Evolutionary conservation across 2,113 vertebrate species (phyloP), one percentile per base, ranked within the genome.

Genomic region (Callithrix jacchus): DNA sequence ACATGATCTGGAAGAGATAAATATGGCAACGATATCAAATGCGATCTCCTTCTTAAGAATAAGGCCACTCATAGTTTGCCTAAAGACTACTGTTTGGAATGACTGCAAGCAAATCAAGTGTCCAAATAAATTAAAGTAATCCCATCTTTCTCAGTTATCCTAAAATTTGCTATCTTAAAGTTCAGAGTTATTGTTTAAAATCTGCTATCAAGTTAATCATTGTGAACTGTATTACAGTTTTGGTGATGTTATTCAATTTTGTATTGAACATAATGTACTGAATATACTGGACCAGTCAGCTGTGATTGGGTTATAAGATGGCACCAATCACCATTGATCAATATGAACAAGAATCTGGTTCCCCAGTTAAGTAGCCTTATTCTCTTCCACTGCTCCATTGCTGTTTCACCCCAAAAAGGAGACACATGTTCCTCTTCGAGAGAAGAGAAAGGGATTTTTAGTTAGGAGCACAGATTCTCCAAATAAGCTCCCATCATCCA

Each of bases 171-270:
- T 52, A 14, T 23, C 7, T 94, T 84, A 84, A 61, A 37, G 87
- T 82, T 66, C 25, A 81, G 30, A 82, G 9, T 92, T n/a, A 83
- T 71, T 94, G n/a, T 77, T 96, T 47, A 85, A 89, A 79, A 56
- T 85, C 21, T 56, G 61, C 23, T 89, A 23, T 89, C 25, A 85
- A 54, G 42, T 73, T 18, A 37, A 52, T 47, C 32, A 45, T 73
- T 88, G n/a, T 37, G 71, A 85, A 47, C 12, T 35, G n/a, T 61
- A 11, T 54, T 82, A n/a, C 64, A 54, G 80, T 81, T 79, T 71
- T 87, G 81, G 54, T 2, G 70, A 16, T 23, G 6, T 32, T 40
- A 45, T 79, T 89, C 12, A 52, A 5, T 79, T 91, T 94, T 79
- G 42, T 35, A 56, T 30, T 92, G 73, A 73, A 89, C 37, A 85